These are phyloP conservation scores for Mizuhopecten yessoensis DNA, from an alignment of 1,140 invertebrate species.

Conservation along the genomic window DNA sequence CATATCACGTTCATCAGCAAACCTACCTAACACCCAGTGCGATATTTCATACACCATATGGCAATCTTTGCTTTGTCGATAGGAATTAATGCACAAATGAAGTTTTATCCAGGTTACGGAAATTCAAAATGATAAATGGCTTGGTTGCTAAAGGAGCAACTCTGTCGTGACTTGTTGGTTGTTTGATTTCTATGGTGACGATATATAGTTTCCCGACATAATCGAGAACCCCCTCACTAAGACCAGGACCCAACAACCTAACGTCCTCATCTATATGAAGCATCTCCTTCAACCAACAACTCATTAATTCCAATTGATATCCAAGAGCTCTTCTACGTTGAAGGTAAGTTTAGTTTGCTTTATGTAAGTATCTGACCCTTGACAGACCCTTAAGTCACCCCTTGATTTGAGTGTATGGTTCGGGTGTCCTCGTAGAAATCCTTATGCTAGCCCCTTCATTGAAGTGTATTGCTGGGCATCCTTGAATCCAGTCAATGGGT, in stretches of 20 bases:
- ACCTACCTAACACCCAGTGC: neutral
- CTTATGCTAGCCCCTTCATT: slow-evolving; percentile 15
- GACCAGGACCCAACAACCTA: neutral
- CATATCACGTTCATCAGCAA: neutral
- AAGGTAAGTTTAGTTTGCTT: slow-evolving; percentile 34
- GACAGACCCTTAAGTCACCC: neutral
- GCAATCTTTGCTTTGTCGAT: slow-evolving; percentile 7
- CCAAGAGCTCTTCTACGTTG: slow-evolving; percentile 4
- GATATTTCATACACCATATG: neutral
- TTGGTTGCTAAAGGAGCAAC: neutral
- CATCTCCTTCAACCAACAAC: slow-evolving; percentile 11
- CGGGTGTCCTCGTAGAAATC: neutral
- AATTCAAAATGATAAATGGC: slow-evolving; percentile 33
- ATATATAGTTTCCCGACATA: neutral
- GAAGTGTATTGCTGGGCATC: slow-evolving; percentile 31
- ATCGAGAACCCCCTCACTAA: neutral
- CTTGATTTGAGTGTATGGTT: slow-evolving; percentile 28
- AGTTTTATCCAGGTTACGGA: slow-evolving; percentile 30
- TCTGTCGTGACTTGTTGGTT: neutral
- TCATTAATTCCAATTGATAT: slow-evolving; percentile 28
- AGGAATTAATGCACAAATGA: slow-evolving; percentile 27
- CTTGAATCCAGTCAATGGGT: neutral
- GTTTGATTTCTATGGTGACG: slow-evolving; percentile 8
- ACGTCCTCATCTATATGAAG: slow-evolving; percentile 10
- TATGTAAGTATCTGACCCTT: slow-evolving; percentile 34